Conservation (phyloP, 2,888 invertebrate genomes). For the Callyntrura sp. region DNA sequence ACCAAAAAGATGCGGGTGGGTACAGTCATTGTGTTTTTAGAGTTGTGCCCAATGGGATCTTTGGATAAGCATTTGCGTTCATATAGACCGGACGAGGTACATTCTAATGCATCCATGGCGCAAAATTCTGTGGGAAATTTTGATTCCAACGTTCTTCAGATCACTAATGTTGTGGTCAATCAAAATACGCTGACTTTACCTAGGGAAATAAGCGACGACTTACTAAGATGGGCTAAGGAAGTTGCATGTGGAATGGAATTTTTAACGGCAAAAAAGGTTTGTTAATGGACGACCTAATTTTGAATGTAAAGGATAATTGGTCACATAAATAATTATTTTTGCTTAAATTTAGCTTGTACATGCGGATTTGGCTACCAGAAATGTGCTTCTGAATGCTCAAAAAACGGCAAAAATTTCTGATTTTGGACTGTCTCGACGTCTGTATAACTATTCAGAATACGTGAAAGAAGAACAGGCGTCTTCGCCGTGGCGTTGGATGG, state of each 20-base stretch:
- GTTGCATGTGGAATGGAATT: background rate
- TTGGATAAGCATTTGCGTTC: background rate
- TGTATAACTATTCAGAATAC: background rate
- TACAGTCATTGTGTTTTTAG: background rate
- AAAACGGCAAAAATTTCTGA: background rate
- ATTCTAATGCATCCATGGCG: background rate
- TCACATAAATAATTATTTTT: no score
- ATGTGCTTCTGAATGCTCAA: background rate
- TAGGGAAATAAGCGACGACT: no score
- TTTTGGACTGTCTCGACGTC: background rate
- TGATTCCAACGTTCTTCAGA: no score
- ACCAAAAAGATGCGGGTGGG: background rate
- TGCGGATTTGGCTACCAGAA: background rate
- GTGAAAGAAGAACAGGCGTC: background rate
- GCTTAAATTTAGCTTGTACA: background rate
- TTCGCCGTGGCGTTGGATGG: conserved; percentile 6
- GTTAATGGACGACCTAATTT: no score
- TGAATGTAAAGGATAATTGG: no score
- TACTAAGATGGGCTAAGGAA: background rate
- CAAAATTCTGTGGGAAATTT: no score
- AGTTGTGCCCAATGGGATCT: background rate
- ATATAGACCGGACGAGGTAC: background rate
- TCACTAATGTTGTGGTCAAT: background rate
- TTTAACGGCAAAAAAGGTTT: background rate
- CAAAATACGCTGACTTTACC: background rate